These are phyloP conservation scores for Epirrita christyi DNA, from an alignment of 2,888 invertebrate genomes.

Conservation along the genomic window DNA sequence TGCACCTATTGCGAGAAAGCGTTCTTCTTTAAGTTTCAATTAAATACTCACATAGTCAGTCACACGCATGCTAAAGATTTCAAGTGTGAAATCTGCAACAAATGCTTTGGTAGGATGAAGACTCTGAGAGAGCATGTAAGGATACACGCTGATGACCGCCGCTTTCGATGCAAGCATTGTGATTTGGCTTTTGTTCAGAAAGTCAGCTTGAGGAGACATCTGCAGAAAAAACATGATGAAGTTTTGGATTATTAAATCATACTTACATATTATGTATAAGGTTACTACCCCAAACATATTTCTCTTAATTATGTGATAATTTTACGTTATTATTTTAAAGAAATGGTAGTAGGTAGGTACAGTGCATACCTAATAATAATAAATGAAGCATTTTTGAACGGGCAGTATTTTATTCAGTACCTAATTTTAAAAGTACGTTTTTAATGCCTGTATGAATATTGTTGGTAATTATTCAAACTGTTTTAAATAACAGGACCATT, in stretches of 20 bases:
- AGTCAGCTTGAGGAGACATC: constrained; percentile 47
- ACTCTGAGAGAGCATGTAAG: constrained; percentile 60
- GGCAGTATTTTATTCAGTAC: neutral
- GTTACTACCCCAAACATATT: no score
- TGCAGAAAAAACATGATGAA: constrained; percentile 53
- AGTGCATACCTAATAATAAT: neutral
- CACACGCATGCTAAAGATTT: constrained; percentile 70
- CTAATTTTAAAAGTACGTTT: neutral
- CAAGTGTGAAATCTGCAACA: constrained; percentile 60
- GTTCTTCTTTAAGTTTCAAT: constrained; percentile 44
- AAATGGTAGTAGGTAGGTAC: no score
- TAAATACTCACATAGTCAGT: constrained; percentile 63
- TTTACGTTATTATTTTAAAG: no score
- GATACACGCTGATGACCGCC: constrained; percentile 52
- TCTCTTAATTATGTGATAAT: no score
- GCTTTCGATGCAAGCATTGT: constrained; percentile 45
- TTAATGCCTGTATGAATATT: neutral
- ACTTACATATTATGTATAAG: no score
- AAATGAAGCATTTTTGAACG: neutral
- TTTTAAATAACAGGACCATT: neutral
- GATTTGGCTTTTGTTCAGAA: constrained; percentile 47
- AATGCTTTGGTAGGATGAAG: constrained; percentile 54
- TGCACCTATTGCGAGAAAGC: constrained; percentile 46
- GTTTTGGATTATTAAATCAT: constrained; percentile 3
- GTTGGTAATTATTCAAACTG: neutral